Evolutionary conservation across 2,888 invertebrate genomes (phyloP), one percentile per base, ranked within the genome.

Genomic region (Mythimna albipuncta): DNA sequence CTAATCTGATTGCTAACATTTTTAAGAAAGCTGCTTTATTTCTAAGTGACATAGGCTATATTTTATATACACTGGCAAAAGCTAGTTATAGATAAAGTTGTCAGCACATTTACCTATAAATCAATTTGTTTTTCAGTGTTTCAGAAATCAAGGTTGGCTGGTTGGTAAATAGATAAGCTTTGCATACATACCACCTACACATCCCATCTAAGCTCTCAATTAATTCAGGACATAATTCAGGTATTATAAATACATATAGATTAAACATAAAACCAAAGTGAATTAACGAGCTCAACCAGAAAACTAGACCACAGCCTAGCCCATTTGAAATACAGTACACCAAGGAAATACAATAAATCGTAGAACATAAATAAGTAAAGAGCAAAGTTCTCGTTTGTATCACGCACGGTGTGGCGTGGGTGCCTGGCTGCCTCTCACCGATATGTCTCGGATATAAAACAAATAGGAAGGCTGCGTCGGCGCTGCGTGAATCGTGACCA

Each of bases 401-500:
- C 85, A 86, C 86, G 83, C 85, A 84, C 82, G 79, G 72, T 70
- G 81, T 72, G 84, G 87, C 83, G 84, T 75, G 85, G 72, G 41
- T 41, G 83, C 88, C 89, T 88, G 86, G 89, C 89, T 85, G 87
- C 86, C 82, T 84, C 86, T 81, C 85, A 75, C 85, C 87, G 88
- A 87, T 89, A 83, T 83, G 88, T 87, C 84, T 84, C 69, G 81
- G 83, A 86, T 87, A 89, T 85, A 89, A 90, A 90, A 90, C 87
- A 89, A 91, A 90, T 84, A 85, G 84, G 82, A 79, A 85, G 88
- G 72, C 83, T 88, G 88, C 86, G 88, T 86, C 83, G 78, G 82
- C 85, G 86, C 88, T 89, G 90, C 91, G 89, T 90, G 87, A 89
- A 78, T 92, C 92, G 92, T 92, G 92, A 91, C 92, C 84, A 76